A percentile compares a stretch with the other conserved stretches of the same genome.
phyloP scores from a whole-genome alignment of 2,888 invertebrate species.

The Iphiclides podalirius region DNA sequence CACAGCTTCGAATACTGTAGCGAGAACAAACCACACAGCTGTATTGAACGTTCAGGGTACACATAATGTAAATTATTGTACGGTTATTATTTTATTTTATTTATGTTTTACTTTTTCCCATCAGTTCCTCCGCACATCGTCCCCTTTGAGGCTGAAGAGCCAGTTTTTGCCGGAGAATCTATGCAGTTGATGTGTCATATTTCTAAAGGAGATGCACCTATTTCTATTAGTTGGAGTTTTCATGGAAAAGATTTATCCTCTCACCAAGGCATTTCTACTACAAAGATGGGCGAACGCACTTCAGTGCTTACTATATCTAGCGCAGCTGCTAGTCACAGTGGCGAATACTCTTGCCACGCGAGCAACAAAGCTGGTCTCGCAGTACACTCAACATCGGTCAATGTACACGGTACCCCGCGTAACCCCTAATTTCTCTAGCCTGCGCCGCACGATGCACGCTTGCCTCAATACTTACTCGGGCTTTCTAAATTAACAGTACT shows the following conservation, averaged over 20 bases:
- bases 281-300: constrained; percentile 81
- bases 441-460: constrained; percentile 74
- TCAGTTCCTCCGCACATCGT: constrained; percentile 80
- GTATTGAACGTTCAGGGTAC: constrained; percentile 87
- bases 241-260: constrained; percentile 80
- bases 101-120: constrained; percentile 33
- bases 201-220: constrained; percentile 84
- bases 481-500: constrained; percentile 81
- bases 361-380: constrained; percentile 83
- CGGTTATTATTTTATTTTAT: constrained; percentile 40
- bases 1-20: constrained; percentile 85
- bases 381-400: constrained; percentile 81
- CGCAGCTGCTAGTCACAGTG: constrained; percentile 83
- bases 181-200: constrained; percentile 82
- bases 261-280: constrained; percentile 78
- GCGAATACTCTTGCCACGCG: constrained; percentile 85
- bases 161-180: constrained; percentile 83
- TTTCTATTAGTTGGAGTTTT: constrained; percentile 88
- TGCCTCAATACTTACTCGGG: constrained; percentile 64
- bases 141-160: constrained; percentile 82
- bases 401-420: constrained; percentile 83
- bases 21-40: constrained; percentile 83
- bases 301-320: constrained; percentile 83
- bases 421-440: constrained; percentile 46
- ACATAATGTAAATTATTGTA: constrained; percentile 35